Conservation (phyloP, 2,113 vertebrate genomes). For the Dinomys branickii region DNA sequence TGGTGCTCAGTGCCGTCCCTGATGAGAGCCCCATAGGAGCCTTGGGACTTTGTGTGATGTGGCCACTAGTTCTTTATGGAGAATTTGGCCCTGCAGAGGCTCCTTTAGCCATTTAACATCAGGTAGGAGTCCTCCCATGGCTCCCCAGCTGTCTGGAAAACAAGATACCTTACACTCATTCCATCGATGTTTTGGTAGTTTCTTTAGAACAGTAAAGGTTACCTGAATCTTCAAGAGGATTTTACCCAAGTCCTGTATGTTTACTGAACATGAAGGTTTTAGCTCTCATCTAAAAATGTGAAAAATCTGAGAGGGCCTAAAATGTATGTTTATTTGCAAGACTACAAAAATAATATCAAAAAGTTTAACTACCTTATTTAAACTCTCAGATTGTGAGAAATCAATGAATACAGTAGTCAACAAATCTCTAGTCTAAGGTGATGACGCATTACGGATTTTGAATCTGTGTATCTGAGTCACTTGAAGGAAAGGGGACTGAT, state of each 20-base stretch:
- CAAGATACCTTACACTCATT: background rate
- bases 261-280: background rate
- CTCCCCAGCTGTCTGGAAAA: background rate
- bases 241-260: background rate
- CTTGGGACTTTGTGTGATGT: background rate
- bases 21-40: background rate
- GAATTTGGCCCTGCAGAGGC: background rate
- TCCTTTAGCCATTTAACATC: background rate
- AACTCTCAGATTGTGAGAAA: background rate
- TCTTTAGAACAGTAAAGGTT: background rate
- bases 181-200: background rate
- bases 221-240: background rate
- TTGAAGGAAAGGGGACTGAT: background rate
- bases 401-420: background rate
- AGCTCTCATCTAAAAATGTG: background rate
- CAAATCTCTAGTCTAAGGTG: background rate
- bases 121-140: background rate
- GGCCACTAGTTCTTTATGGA: background rate
- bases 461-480: background rate
- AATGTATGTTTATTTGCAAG: background rate
- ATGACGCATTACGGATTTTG: background rate
- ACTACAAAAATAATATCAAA: background rate
- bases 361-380: background rate
- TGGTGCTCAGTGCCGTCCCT: background rate
- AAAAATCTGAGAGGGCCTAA: background rate